phyloP scores from a whole-genome alignment of 2,888 invertebrate genomes.

The Tyria jacobaeae region DNA sequence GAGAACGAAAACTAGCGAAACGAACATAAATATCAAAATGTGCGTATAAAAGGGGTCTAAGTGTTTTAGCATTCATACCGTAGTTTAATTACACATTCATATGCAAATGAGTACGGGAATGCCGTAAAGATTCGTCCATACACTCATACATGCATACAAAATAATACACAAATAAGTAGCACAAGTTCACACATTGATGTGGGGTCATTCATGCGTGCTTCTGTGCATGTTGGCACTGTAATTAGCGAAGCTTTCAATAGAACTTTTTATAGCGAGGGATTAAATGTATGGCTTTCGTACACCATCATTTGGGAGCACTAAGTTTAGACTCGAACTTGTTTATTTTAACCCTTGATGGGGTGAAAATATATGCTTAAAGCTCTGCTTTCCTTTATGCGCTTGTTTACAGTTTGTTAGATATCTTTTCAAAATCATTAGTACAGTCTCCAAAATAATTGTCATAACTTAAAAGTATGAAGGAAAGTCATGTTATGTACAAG shows the following conservation, averaged over 20 bases:
- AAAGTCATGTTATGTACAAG: too few relatives aligned
- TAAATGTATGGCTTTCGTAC: slow-evolving; percentile 40
- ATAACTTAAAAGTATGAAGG: too few relatives aligned
- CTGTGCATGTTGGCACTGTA: slow-evolving; percentile 76
- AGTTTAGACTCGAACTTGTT: slow-evolving; percentile 25
- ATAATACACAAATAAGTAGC: slow-evolving; percentile 45
- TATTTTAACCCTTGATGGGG: slow-evolving; percentile 19
- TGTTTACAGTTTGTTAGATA: too few relatives aligned
- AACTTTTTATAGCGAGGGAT: slow-evolving; percentile 62
- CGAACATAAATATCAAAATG: slow-evolving; percentile 55
- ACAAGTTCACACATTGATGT: slow-evolving; percentile 60
- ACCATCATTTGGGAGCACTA: slow-evolving; percentile 25
- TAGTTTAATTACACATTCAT: slow-evolving; percentile 85
- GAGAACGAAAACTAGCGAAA: slow-evolving; percentile 19
- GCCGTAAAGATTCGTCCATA: slow-evolving; percentile 79
- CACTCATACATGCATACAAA: slow-evolving; percentile 35
- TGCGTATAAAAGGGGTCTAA: slow-evolving; percentile 58
- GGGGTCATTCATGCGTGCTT: slow-evolving; percentile 80
- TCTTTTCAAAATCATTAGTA: too few relatives aligned
- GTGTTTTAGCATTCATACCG: slow-evolving; percentile 76
- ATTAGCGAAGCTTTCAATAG: slow-evolving; percentile 79
- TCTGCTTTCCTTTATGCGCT: not conserved
- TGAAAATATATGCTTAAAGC: not conserved
- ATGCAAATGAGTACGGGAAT: slow-evolving; percentile 81
- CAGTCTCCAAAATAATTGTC: too few relatives aligned